Evolutionary conservation across 2,797 vertebrate species (phyloP).

Genomic region (Scarus forsteni): DNA sequence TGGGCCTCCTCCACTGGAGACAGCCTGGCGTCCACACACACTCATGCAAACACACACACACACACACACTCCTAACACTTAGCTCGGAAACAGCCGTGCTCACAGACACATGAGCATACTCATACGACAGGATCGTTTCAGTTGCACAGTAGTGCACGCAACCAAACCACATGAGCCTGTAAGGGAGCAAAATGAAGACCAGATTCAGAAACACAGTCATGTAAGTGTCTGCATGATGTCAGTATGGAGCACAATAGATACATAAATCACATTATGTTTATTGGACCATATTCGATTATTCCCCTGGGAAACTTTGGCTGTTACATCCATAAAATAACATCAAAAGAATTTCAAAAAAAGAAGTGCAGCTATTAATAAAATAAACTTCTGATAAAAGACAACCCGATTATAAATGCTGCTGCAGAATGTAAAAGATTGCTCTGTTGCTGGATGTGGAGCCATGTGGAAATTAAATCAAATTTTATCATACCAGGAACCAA

Average conservation of each 20-base stretch:
- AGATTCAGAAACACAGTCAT: slow-evolving; percentile 62
- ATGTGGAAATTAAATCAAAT: not conserved
- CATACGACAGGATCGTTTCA: slow-evolving; percentile 45
- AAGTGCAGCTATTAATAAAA: not conserved
- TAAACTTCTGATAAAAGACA: not conserved
- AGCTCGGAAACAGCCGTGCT: slow-evolving; percentile 31
- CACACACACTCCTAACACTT: slow-evolving; percentile 33
- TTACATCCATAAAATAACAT: not conserved
- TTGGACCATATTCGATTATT: not conserved
- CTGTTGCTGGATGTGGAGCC: not conserved
- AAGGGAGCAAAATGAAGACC: slow-evolving; percentile 71
- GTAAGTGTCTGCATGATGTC: slow-evolving; percentile 56
- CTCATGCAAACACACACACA: slow-evolving; percentile 30
- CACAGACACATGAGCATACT: slow-evolving; percentile 59
- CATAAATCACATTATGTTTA: slow-evolving; percentile 20
- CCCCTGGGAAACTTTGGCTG: not conserved
- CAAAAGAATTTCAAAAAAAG: not conserved
- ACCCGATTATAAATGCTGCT: not conserved
- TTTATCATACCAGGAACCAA: not conserved
- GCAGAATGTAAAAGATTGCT: not conserved
- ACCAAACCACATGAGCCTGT: slow-evolving; percentile 67
- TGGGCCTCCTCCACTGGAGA: slow-evolving; percentile 96
- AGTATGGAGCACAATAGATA: slow-evolving; percentile 13
- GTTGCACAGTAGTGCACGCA: slow-evolving; percentile 72
- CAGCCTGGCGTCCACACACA: slow-evolving; percentile 91